A percentile compares a stretch with the other conserved stretches of the same genome.
phyloP scores from a whole-genome alignment of 2,888 invertebrate genomes.

The Heteropelma amictum region DNA sequence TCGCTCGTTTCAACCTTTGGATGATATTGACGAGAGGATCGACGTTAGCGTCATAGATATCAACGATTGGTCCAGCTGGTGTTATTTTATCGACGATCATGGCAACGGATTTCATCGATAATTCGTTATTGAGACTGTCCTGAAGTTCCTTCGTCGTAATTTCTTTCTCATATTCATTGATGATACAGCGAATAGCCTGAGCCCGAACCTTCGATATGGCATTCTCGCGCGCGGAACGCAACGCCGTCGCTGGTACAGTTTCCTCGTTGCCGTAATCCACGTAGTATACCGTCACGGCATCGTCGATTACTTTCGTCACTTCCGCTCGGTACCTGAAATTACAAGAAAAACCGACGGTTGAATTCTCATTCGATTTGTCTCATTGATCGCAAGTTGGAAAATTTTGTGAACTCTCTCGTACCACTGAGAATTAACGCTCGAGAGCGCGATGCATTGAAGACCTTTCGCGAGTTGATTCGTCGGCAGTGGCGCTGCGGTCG shows the following conservation, averaged over 20 bases:
- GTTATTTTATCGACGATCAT: conserved; percentile 81
- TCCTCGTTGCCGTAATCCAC: conserved; percentile 98
- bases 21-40: conserved; percentile 50
- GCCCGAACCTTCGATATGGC: conserved; percentile 82
- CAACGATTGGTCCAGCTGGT: conserved; percentile 81
- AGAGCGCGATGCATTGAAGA: conserved; percentile 88
- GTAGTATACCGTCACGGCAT: conserved; percentile 86
- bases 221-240: conserved; percentile 83
- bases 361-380: neutral
- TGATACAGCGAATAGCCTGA: conserved; percentile 88
- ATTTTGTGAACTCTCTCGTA: conserved; percentile 33
- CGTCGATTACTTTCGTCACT: conserved; percentile 82
- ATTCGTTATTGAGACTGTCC: conserved; percentile 84
- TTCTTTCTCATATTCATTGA: conserved; percentile 83
- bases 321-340: conserved; percentile 87
- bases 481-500: conserved; percentile 77
- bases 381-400: neutral
- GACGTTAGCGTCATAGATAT: conserved; percentile 80
- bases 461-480: conserved; percentile 80
- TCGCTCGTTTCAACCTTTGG: conserved; percentile 22
- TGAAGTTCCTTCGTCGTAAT: conserved; percentile 81
- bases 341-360: neutral
- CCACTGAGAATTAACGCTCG: conserved; percentile 90
- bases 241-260: conserved; percentile 81
- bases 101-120: conserved; percentile 82